These are phyloP conservation scores for Cheilinus undulatus DNA, from an alignment of 2,113 vertebrate species.

Conservation along the genomic window DNA sequence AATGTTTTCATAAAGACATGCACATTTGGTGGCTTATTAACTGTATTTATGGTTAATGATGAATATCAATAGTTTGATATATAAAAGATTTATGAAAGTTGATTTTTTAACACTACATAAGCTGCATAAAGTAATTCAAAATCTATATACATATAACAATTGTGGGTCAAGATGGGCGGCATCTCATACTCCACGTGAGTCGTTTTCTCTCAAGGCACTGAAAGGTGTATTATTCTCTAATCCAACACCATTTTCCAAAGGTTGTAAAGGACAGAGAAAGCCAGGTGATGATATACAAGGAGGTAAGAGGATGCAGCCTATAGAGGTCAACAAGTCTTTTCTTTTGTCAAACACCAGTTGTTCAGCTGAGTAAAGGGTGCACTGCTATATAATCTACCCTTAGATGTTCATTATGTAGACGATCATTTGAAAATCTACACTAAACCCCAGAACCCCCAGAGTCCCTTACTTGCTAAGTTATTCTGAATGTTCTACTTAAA, in stretches of 20 bases:
- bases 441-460: no score
- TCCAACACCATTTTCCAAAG: background rate
- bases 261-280: conserved; percentile 1
- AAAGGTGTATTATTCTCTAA: background rate
- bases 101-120: background rate
- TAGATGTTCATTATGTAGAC: no score
- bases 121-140: background rate
- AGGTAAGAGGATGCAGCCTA: no score
- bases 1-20: conserved; percentile 6
- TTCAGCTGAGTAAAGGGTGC: no score
- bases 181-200: background rate
- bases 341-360: no score
- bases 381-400: no score
- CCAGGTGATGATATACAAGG: background rate
- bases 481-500: background rate
- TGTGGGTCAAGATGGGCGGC: background rate
- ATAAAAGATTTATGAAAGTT: background rate
- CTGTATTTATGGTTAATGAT: background rate
- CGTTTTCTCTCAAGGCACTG: background rate
- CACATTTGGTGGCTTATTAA: background rate
- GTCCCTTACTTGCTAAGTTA: no score
- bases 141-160: background rate
- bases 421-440: no score
- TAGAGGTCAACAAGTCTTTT: no score
- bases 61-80: background rate